These are phyloP conservation scores for Drosophila quasianomalipes DNA, from an alignment of 2,888 invertebrate genomes.

Conservation along the genomic window DNA sequence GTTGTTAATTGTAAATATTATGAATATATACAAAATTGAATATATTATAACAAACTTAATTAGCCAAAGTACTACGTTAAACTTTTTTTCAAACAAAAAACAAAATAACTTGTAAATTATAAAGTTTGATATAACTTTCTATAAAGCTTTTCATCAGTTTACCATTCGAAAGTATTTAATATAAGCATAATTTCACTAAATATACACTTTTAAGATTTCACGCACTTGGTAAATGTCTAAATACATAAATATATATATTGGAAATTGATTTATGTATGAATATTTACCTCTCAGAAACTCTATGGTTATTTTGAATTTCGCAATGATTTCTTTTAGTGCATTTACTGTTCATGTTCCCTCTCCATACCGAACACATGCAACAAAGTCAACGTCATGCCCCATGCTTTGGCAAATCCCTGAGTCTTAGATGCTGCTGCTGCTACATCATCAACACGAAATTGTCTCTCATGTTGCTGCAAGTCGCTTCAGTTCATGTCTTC, in stretches of 20 bases:
- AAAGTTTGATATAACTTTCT: neutral
- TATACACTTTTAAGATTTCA: too few species aligned
- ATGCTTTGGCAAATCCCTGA: slow-evolving; percentile 52
- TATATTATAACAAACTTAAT: neutral
- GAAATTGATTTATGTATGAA: neutral
- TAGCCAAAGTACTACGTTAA: neutral
- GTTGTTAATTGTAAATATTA: neutral
- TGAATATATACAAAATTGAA: neutral
- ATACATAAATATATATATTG: neutral
- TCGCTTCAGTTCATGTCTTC: slow-evolving; percentile 30
- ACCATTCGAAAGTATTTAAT: neutral
- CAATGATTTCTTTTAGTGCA: slow-evolving; percentile 36
- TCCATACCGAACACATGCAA: slow-evolving; percentile 33
- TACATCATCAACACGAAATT: slow-evolving; percentile 52
- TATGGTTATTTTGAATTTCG: neutral
- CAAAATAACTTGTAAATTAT: neutral
- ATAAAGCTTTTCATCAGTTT: neutral
- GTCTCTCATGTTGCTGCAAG: slow-evolving; percentile 50
- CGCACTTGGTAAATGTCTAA: too few species aligned
- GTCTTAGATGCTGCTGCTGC: slow-evolving; percentile 50
- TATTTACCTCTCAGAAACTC: neutral
- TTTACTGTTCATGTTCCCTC: slow-evolving; percentile 3
- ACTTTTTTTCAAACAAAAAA: neutral
- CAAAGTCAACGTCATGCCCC: slow-evolving; percentile 54
- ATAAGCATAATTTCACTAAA: neutral